Evolutionary conservation across 1,140 invertebrate species (phyloP).

Genomic region (Brachionus manjavacas): DNA sequence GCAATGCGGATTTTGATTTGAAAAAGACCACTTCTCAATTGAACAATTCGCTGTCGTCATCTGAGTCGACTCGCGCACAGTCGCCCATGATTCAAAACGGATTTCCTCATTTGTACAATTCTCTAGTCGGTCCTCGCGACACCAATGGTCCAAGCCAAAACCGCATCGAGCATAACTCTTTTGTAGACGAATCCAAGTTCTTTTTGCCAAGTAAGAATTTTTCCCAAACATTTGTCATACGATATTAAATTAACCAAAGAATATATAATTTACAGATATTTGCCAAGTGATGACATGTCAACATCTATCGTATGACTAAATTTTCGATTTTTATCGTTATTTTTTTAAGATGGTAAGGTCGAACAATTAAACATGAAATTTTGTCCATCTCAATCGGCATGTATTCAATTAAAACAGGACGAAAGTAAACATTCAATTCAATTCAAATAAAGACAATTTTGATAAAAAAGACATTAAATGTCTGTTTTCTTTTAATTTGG

Average conservation of each 20-base stretch:
- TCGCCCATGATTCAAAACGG: background rate
- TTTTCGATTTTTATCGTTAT: background rate
- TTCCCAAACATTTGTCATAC: background rate
- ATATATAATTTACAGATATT: background rate
- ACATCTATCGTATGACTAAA: background rate
- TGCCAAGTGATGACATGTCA: background rate
- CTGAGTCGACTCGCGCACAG: background rate
- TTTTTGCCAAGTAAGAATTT: background rate
- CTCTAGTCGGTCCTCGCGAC: background rate
- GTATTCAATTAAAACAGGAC: background rate
- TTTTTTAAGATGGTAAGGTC: background rate
- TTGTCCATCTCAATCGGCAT: background rate
- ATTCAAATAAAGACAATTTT: background rate
- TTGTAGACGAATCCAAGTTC: background rate
- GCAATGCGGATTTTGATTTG: background rate
- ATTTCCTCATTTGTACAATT: background rate
- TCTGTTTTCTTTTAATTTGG: background rate
- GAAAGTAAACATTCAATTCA: background rate
- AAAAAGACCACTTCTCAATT: background rate
- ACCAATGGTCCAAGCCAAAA: background rate
- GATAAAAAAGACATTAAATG: background rate
- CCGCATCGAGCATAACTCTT: background rate
- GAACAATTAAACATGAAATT: background rate
- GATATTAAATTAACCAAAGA: background rate
- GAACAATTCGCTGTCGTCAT: background rate